phyloP scores from a whole-genome alignment of 2,113 vertebrate species.

The Aphyosemion australe region DNA sequence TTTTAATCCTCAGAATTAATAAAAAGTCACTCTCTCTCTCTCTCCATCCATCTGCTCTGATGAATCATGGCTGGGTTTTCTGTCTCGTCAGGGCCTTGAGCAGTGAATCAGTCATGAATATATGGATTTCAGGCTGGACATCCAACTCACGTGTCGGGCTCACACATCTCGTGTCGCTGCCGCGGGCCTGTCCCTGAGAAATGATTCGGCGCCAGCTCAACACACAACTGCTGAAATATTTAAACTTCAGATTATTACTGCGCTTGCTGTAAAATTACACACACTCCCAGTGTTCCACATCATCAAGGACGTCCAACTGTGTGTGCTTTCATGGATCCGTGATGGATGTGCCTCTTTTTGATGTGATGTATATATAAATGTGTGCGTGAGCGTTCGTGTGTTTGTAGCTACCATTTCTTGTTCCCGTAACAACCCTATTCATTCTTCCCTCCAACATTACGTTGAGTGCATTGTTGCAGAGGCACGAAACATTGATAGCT shows the following conservation, averaged over 20 bases:
- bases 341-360: not conserved
- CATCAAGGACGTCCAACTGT: constrained; percentile 17
- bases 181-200: constrained; percentile 46
- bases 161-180: constrained; percentile 51
- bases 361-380: constrained; percentile 15
- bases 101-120: constrained; percentile 55
- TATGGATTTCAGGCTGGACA: constrained; percentile 32
- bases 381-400: constrained; percentile 9
- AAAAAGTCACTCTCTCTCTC: not conserved
- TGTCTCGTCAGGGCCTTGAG: constrained; percentile 35
- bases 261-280: constrained; percentile 63
- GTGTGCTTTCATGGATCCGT: constrained; percentile 5
- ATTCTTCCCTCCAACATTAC: constrained; percentile 23
- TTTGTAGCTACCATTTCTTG: constrained; percentile 48
- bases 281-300: constrained; percentile 43
- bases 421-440: constrained; percentile 18
- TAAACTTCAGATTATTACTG: constrained; percentile 68
- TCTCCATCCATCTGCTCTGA: constrained; percentile 25
- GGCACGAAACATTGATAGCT: constrained; percentile 27
- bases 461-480: constrained; percentile 25
- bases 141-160: constrained; percentile 60
- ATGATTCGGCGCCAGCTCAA: constrained; percentile 45
- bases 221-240: constrained; percentile 76
- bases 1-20: constrained; percentile 5
- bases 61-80: constrained; percentile 17